These are phyloP conservation scores for Upupa epops DNA, from an alignment of 2,113 vertebrate genomes.

Conservation along the genomic window DNA sequence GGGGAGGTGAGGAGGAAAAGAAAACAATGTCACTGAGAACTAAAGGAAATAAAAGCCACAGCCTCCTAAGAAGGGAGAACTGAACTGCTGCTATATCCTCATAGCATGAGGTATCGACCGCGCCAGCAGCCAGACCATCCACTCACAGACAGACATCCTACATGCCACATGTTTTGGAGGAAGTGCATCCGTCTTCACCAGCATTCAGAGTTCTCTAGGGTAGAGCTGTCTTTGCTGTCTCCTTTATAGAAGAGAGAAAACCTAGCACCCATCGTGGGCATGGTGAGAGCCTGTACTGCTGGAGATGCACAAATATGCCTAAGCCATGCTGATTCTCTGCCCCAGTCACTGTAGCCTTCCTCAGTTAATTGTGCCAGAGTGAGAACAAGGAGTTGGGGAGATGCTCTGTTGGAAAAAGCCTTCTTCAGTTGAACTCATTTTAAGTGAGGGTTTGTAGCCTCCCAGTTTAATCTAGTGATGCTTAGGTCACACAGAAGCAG, in stretches of 20 bases:
- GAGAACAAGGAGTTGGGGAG: neutral
- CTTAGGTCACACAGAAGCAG: neutral
- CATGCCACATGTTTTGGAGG: neutral
- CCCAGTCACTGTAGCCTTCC: neutral
- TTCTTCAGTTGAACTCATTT: neutral
- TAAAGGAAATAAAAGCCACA: neutral
- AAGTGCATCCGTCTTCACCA: neutral
- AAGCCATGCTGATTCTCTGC: neutral
- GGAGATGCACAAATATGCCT: neutral
- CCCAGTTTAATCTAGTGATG: neutral
- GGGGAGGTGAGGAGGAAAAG: neutral
- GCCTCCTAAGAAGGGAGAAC: neutral
- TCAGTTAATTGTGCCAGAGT: neutral
- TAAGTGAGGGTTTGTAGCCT: neutral
- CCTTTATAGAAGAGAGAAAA: neutral
- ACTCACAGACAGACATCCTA: neutral
- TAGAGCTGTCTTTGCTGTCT: neutral
- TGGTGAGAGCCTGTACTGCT: neutral
- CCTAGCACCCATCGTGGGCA: neutral
- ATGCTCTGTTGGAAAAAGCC: neutral
- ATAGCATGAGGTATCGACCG: accelerated
- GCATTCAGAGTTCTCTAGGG: neutral
- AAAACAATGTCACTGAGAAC: neutral
- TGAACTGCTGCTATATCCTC: neutral
- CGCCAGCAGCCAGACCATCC: neutral